Conservation (phyloP, 1,140 invertebrate genomes). For the Neuroterus valhalla region DNA sequence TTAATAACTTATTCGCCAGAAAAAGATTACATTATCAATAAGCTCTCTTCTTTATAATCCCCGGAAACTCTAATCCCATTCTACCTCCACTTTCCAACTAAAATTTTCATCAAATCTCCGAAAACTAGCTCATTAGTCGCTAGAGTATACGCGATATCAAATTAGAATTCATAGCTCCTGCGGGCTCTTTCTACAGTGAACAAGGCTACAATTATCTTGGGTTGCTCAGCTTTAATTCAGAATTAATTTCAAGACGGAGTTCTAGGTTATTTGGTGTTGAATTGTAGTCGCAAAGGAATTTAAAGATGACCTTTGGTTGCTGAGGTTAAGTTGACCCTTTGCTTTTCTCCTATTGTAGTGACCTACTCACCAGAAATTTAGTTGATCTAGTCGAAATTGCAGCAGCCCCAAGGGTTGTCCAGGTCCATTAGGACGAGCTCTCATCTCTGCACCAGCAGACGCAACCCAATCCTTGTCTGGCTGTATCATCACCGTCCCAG, state of each 20-base stretch:
- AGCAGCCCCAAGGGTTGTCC: conserved; percentile 22
- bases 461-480: conserved; percentile 40
- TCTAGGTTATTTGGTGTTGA: conserved; percentile 14
- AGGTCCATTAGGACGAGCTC: conserved; percentile 28
- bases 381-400: conserved; percentile 24
- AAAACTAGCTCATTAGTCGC: too few species aligned
- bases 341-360: conserved; percentile 3
- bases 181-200: too few species aligned
- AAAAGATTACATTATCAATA: too few species aligned
- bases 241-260: background rate
- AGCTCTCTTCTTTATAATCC: too few species aligned
- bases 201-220: too few species aligned
- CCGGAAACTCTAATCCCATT: too few species aligned
- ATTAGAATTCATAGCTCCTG: background rate
- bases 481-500: conserved; percentile 39
- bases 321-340: background rate
- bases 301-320: background rate
- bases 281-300: background rate
- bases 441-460: conserved; percentile 29
- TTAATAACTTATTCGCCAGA: too few species aligned
- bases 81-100: too few species aligned
- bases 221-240: background rate
- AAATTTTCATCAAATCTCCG: too few species aligned
- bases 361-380: conserved; percentile 8
- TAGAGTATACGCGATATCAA: too few species aligned